A percentile compares a stretch with the other conserved stretches of the same genome.
phyloP scores from a whole-genome alignment of 1,140 invertebrate species.

The Dermatophagoides farinae region DNA sequence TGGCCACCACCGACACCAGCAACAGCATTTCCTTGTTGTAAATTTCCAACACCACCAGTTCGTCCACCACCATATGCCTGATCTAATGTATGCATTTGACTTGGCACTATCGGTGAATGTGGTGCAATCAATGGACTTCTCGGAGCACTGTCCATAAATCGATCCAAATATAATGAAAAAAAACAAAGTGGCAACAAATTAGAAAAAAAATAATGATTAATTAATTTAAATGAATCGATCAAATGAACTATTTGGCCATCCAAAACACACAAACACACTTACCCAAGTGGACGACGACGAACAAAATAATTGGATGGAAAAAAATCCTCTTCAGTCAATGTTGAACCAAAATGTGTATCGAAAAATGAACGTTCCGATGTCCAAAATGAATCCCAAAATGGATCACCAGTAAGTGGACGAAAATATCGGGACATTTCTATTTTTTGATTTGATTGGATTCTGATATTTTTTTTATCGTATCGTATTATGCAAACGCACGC shows the following conservation, averaged over 20 bases:
- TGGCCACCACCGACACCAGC: not conserved
- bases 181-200: not conserved
- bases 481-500: not conserved
- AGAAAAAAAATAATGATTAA: not conserved
- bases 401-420: not conserved
- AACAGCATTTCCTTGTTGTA: not conserved
- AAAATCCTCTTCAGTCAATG: constrained; percentile 18
- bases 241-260: not conserved
- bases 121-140: constrained; percentile 4
- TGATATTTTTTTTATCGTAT: not conserved
- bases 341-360: constrained; percentile 21
- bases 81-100: not conserved
- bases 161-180: not conserved
- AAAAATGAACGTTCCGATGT: constrained; percentile 9
- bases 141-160: not conserved
- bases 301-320: constrained; percentile 13
- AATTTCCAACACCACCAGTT: too few species aligned
- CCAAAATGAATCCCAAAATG: not conserved
- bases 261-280: not conserved
- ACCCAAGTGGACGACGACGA: constrained; percentile 9
- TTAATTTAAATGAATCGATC: not conserved
- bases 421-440: not conserved
- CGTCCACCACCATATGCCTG: not conserved
- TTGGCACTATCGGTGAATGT: not conserved
- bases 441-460: not conserved